Evolutionary conservation across 1,140 invertebrate species (phyloP).

Genomic region (Drosophila sproati): DNA sequence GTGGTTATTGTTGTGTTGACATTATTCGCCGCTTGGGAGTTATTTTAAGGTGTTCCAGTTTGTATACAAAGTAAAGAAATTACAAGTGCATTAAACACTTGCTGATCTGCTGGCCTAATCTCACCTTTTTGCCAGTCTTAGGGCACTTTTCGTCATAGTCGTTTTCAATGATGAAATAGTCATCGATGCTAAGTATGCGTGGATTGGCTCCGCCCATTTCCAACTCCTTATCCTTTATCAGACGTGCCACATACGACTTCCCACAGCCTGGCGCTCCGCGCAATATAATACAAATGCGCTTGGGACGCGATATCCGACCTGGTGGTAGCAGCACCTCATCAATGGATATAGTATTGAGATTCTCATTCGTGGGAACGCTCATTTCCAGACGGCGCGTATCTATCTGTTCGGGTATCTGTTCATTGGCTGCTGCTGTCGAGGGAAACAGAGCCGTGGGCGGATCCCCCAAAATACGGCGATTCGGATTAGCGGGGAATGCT

Average conservation of each 20-base stretch:
- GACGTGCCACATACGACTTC: constrained; percentile 92
- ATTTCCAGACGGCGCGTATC: constrained; percentile 51
- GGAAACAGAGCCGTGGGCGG: constrained; percentile 55
- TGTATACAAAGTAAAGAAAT: too few relatives aligned
- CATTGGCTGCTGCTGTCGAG: constrained; percentile 63
- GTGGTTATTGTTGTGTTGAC: too few relatives aligned
- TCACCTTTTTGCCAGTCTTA: constrained; percentile 91
- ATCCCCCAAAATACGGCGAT: constrained; percentile 25
- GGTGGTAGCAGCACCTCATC: constrained; percentile 90
- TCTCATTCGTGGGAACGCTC: constrained; percentile 65
- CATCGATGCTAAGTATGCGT: constrained; percentile 96
- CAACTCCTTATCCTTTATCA: constrained; percentile 90
- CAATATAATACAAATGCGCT: constrained; percentile 94
- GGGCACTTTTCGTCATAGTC: constrained; percentile 92
- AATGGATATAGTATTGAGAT: constrained; percentile 87
- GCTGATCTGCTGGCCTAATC: constrained; percentile 20
- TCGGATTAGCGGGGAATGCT: constrained; percentile 32
- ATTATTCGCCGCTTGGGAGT: background rate
- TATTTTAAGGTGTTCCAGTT: too few relatives aligned
- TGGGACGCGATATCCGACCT: constrained; percentile 88
- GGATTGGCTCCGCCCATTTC: constrained; percentile 88
- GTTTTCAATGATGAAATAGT: constrained; percentile 97
- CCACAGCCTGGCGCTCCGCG: constrained; percentile 95
- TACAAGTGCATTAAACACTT: background rate
- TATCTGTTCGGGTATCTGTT: constrained; percentile 25